Evolutionary conservation across 2,888 invertebrate genomes (phyloP).

Genomic region (Psylliodes chrysocephalus): DNA sequence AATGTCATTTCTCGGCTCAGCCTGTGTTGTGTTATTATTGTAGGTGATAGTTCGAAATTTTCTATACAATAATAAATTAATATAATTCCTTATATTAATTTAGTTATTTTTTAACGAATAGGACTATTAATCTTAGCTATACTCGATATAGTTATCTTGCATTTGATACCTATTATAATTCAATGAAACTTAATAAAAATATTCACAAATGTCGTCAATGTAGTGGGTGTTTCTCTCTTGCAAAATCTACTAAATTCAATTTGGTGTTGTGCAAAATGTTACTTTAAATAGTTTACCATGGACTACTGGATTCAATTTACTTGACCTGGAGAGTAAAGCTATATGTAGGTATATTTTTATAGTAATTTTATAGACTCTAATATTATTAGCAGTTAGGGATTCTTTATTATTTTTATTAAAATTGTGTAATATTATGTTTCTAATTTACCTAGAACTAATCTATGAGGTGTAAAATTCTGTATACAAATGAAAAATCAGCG

Average conservation of each 20-base stretch:
- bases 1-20: too few relatives aligned
- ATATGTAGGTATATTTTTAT: not conserved
- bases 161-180: not conserved
- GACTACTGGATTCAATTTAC: conserved; percentile 1
- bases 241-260: not conserved
- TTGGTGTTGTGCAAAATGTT: not conserved
- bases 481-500: too few relatives aligned
- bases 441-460: too few relatives aligned
- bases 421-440: too few relatives aligned
- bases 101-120: conserved; percentile 3
- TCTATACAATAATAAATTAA: too few relatives aligned
- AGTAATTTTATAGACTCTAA: too few relatives aligned
- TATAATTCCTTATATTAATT: conserved; percentile 4
- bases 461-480: too few relatives aligned
- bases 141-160: conserved; percentile 6
- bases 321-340: not conserved
- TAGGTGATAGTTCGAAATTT: too few relatives aligned
- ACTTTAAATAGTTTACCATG: not conserved
- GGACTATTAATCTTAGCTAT: too few relatives aligned
- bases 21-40: too few relatives aligned
- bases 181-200: conserved; percentile 22
- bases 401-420: too few relatives aligned
- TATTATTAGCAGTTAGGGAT: too few relatives aligned
- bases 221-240: conserved; percentile 10
- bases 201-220: not conserved